Percentiles rank a stretch among this genome's conserved stretches.
phyloP scores from a whole-genome alignment of 2,113 vertebrate species.

The Rhinogobius similis region DNA sequence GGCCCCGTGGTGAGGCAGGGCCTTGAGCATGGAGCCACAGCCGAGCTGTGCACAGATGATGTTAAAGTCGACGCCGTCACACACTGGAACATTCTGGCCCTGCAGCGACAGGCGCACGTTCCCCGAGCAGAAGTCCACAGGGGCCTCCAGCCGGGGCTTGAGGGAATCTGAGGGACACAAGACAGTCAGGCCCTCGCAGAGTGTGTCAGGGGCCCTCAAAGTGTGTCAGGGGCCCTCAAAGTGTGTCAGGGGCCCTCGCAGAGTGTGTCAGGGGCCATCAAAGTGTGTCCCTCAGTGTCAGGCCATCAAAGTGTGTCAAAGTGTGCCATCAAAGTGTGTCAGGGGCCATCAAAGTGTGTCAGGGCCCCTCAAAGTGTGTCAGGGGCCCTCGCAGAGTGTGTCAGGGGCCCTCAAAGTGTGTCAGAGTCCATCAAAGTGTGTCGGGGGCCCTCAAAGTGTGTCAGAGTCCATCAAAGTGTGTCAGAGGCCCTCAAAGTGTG shows the following conservation, averaged over 20 bases:
- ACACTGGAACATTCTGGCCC: neutral
- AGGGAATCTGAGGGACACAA: accelerated
- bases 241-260: no score
- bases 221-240: neutral
- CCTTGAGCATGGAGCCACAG: neutral
- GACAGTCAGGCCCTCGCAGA: neutral
- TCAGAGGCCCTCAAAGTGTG: no score
- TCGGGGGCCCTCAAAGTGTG: neutral
- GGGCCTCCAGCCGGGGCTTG: neutral
- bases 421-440: no score
- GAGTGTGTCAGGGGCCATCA: no score
- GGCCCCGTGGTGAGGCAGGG: neutral
- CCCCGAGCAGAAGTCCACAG: neutral
- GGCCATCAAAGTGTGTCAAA: no score
- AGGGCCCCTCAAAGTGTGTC: no score
- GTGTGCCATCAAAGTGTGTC: no score
- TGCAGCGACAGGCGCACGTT: neutral
- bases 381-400: no score
- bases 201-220: neutral
- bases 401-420: no score
- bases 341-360: neutral
- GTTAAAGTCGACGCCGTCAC: neutral
- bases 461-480: neutral
- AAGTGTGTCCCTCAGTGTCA: no score
- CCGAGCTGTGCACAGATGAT: neutral